Evolutionary conservation across 2,113 vertebrate genomes (phyloP).

Genomic region (Cairina moschata): DNA sequence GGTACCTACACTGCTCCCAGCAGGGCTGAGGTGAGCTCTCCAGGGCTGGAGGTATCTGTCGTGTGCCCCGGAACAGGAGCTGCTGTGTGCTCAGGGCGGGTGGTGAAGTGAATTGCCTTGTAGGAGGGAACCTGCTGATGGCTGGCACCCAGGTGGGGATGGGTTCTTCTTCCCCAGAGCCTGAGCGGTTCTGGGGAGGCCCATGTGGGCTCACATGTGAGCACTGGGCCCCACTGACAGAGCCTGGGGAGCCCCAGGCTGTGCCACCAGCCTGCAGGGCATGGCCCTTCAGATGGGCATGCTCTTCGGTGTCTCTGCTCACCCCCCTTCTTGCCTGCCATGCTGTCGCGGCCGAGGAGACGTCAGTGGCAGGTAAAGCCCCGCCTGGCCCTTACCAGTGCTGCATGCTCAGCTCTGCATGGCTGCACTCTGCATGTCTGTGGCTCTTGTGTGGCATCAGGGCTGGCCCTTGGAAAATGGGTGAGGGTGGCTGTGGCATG

Average conservation of each 20-base stretch:
- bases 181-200: neutral
- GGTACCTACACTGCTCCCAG: neutral
- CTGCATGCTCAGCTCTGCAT: slow-evolving; percentile 56
- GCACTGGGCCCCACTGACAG: neutral
- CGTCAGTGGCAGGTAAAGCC: slow-evolving; percentile 62
- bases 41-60: rapidly evolving
- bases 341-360: slow-evolving; percentile 52
- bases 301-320: neutral
- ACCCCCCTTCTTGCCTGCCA: slow-evolving; percentile 54
- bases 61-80: neutral
- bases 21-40: neutral
- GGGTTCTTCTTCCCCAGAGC: neutral
- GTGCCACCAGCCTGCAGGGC: rapidly evolving
- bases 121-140: neutral
- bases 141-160: neutral
- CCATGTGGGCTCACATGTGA: neutral
- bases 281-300: neutral
- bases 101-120: neutral
- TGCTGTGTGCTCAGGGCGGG: rapidly evolving
- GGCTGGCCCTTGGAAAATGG: rapidly evolving
- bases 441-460: rapidly evolving
- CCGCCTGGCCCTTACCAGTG: neutral
- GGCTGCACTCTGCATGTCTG: slow-evolving; percentile 30
- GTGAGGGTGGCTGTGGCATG: rapidly evolving
- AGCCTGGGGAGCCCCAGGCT: neutral